phyloP scores from a whole-genome alignment of 2,113 vertebrate genomes.

The Triplophysa rosa region DNA sequence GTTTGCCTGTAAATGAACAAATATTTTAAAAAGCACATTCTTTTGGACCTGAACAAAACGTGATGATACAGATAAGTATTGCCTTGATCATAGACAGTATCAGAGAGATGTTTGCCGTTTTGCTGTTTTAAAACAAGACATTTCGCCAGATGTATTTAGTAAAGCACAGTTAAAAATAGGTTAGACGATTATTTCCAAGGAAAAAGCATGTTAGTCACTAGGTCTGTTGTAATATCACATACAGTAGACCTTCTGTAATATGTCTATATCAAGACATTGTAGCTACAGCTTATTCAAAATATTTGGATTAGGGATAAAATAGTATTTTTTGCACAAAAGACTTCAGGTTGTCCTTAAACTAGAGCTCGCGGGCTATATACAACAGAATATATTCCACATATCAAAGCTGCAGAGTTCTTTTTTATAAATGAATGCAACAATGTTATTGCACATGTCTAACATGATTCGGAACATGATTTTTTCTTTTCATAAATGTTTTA shows the following conservation, averaged over 20 bases:
- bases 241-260: neutral
- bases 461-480: neutral
- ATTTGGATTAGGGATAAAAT: neutral
- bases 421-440: neutral
- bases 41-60: constrained; percentile 1
- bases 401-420: neutral
- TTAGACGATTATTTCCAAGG: constrained; percentile 16
- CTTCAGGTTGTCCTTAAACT: constrained; percentile 2
- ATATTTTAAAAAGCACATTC: constrained; percentile 1
- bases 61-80: neutral
- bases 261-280: neutral
- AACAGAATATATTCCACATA: neutral
- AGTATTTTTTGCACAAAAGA: constrained; percentile 21
- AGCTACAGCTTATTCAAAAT: neutral
- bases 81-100: constrained; percentile 5
- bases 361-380: neutral
- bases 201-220: neutral
- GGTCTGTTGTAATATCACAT: constrained; percentile 3
- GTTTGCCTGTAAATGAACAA: constrained; percentile 28
- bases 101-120: neutral
- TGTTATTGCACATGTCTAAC: neutral
- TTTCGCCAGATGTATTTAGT: constrained; percentile 1
- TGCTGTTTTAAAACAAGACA: neutral
- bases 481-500: neutral
- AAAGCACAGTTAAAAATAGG: neutral